Evolutionary conservation across 2,888 invertebrate species (phyloP).

Genomic region (Ophion obscuratus): DNA sequence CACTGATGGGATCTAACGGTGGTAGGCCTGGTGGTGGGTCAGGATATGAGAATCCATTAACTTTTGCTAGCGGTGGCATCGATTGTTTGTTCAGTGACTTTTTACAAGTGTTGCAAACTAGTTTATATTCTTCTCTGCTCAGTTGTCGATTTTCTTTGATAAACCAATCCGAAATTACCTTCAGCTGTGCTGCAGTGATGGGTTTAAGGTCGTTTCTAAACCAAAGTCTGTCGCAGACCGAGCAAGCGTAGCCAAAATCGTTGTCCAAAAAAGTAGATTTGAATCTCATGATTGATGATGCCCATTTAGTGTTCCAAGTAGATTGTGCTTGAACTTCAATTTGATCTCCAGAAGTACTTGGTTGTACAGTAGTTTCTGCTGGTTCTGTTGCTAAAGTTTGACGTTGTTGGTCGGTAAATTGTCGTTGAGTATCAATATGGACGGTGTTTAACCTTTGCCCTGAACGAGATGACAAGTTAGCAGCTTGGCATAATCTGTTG

Average conservation of each 20-base stretch:
- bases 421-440: slow-evolving; percentile 68
- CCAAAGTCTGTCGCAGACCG: slow-evolving; percentile 50
- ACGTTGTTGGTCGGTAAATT: slow-evolving; percentile 70
- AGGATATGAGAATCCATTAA: slow-evolving; percentile 72
- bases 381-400: slow-evolving; percentile 64
- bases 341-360: slow-evolving; percentile 64
- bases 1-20: slow-evolving; percentile 67
- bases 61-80: slow-evolving; percentile 58
- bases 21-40: slow-evolving; percentile 63
- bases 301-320: slow-evolving; percentile 76
- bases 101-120: slow-evolving; percentile 36
- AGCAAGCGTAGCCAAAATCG: slow-evolving; percentile 32
- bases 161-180: slow-evolving; percentile 36
- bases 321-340: slow-evolving; percentile 70
- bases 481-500: slow-evolving; percentile 74
- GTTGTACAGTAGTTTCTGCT: slow-evolving; percentile 59
- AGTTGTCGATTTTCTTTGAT: slow-evolving; percentile 8
- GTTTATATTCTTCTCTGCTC: not conserved
- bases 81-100: slow-evolving; percentile 25
- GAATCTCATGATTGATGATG: slow-evolving; percentile 72
- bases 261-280: slow-evolving; percentile 55
- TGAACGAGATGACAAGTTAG: slow-evolving; percentile 72
- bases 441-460: slow-evolving; percentile 65
- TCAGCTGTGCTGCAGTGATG: slow-evolving; percentile 11
- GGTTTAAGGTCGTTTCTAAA: slow-evolving; percentile 46